Percentiles rank a stretch among this genome's conserved stretches.
Conservation (phyloP, 2,113 vertebrate species). For the Balaenoptera acutorostrata region DNA sequence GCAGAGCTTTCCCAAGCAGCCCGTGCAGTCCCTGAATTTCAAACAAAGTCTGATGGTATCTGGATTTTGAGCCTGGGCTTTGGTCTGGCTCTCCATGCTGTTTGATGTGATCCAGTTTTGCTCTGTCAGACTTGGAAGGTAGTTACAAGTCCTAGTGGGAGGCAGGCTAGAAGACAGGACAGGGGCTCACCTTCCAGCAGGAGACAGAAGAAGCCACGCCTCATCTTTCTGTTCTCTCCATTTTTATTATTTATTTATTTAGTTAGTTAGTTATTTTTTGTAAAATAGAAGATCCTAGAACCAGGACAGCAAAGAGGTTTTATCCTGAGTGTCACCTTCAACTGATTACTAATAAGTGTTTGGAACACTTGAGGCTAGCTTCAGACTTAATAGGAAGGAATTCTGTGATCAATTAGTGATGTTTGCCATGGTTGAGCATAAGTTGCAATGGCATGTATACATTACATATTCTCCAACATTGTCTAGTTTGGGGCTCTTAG, state of each 20-base stretch:
- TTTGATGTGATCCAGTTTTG: constrained; percentile 53
- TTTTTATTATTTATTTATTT: neutral
- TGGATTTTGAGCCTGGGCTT: constrained; percentile 45
- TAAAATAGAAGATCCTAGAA: neutral
- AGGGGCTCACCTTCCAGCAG: neutral
- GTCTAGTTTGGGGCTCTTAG: neutral
- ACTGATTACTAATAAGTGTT: neutral
- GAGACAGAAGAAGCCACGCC: neutral
- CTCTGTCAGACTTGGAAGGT: neutral
- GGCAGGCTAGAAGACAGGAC: neutral
- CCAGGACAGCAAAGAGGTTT: neutral
- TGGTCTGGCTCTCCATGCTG: neutral
- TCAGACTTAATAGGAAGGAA: neutral
- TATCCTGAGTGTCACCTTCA: neutral
- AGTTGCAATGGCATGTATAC: neutral
- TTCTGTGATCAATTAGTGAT: neutral
- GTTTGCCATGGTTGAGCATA: neutral
- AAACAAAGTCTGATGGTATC: constrained; percentile 41
- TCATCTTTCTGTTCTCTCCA: neutral
- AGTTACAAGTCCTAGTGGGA: neutral
- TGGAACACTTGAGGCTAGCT: neutral
- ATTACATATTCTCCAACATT: neutral
- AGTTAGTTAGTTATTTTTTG: neutral
- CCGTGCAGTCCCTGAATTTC: constrained; percentile 27
- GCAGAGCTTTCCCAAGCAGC: constrained; percentile 41